Evolutionary conservation across 2,888 invertebrate species (phyloP).

Genomic region (Perizoma affinitatum): DNA sequence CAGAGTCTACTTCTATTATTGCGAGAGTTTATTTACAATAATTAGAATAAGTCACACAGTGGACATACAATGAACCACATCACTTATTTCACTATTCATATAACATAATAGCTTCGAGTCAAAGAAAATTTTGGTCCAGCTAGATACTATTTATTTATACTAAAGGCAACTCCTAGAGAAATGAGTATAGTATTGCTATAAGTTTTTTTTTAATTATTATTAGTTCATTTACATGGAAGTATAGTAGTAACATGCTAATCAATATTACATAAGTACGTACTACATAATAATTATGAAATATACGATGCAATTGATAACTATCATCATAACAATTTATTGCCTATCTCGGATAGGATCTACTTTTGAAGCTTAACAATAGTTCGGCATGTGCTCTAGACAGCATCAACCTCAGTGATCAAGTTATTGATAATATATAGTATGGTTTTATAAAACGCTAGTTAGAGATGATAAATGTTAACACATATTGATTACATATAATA

Average conservation of each 20-base stretch:
- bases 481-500: conserved; percentile 39
- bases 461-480: conserved; percentile 33
- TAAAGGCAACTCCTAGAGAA: conserved; percentile 76
- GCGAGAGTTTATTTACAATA: conserved; percentile 76
- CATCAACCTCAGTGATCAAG: conserved; percentile 32
- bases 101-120: conserved; percentile 65
- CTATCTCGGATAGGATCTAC: conserved; percentile 43
- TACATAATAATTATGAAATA: conserved; percentile 51
- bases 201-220: conserved; percentile 44
- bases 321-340: conserved; percentile 45
- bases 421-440: conserved; percentile 28
- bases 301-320: conserved; percentile 47
- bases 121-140: conserved; percentile 83
- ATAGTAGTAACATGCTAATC: conserved; percentile 51
- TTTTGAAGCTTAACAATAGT: conserved; percentile 38
- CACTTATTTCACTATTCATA: conserved; percentile 58
- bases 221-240: conserved; percentile 62
- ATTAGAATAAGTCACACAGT: conserved; percentile 50
- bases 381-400: conserved; percentile 39
- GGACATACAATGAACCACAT: conserved; percentile 72
- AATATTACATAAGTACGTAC: conserved; percentile 42
- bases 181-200: conserved; percentile 70
- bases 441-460: conserved; percentile 35
- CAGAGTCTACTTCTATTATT: conserved; percentile 74
- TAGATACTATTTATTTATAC: conserved; percentile 72